Conservation (phyloP, 2,113 vertebrate genomes). For the Petaurus breviceps region DNA sequence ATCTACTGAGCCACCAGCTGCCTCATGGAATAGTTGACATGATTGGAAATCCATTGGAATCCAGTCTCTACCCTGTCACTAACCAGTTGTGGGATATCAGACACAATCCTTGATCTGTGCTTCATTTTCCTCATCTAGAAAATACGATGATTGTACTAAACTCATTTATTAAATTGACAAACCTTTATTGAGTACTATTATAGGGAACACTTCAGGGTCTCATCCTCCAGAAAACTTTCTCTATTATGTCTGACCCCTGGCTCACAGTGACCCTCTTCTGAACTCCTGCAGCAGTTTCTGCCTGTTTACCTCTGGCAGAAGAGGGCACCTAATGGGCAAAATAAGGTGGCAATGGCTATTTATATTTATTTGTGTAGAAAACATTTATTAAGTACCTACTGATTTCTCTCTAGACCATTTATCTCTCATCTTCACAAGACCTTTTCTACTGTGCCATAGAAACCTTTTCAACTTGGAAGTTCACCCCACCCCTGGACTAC, state of each 20-base stretch:
- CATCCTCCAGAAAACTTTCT: neutral
- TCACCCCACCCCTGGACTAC: too few relatives aligned
- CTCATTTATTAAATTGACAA: neutral
- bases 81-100: neutral
- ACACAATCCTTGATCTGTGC: too few relatives aligned
- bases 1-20: neutral
- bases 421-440: too few relatives aligned
- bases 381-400: too few relatives aligned
- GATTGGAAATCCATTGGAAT: neutral
- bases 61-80: neutral
- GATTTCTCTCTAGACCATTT: too few relatives aligned
- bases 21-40: neutral
- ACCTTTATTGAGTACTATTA: neutral
- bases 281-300: neutral
- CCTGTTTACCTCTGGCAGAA: neutral
- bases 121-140: neutral
- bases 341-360: too few relatives aligned
- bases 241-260: neutral
- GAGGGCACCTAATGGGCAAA: neutral
- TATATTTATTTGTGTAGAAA: too few relatives aligned
- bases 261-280: neutral
- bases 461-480: too few relatives aligned
- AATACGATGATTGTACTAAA: neutral
- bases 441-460: too few relatives aligned
- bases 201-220: neutral